Evolutionary conservation across 2,113 vertebrate species (phyloP).

Genomic region (Psittacula cyanocephala): DNA sequence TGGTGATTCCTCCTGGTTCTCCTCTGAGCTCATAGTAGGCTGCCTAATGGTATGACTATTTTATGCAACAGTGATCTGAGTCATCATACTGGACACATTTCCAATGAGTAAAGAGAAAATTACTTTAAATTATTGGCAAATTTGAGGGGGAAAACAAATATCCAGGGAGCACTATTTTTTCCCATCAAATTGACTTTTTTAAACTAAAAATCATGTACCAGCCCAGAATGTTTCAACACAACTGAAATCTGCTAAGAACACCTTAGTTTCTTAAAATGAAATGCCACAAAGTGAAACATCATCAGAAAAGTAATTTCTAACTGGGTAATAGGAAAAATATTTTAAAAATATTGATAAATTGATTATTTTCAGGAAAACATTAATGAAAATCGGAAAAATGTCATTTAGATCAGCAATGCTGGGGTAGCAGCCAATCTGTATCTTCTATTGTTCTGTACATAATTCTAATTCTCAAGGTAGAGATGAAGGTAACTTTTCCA

Average conservation of each 20-base stretch:
- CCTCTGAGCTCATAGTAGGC: background rate
- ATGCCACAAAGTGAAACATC: background rate
- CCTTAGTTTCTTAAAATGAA: background rate
- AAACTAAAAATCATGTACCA: background rate
- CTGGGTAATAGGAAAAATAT: background rate
- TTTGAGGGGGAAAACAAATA: background rate
- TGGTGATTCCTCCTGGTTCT: background rate
- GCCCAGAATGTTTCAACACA: background rate
- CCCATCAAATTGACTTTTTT: background rate
- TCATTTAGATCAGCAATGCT: background rate
- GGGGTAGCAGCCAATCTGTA: background rate
- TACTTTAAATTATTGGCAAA: background rate
- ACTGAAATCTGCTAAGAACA: background rate
- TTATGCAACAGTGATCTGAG: background rate
- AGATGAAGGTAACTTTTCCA: background rate
- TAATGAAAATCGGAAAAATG: background rate
- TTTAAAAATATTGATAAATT: background rate
- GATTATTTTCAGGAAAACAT: background rate
- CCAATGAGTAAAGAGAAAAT: background rate
- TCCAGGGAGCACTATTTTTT: background rate
- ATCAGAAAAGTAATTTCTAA: background rate
- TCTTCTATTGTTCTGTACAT: background rate
- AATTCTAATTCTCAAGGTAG: background rate
- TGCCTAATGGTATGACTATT: background rate
- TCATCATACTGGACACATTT: background rate